These are phyloP conservation scores for Pseudomyrmex concolor DNA, from an alignment of 1,140 invertebrate species.

Conservation along the genomic window DNA sequence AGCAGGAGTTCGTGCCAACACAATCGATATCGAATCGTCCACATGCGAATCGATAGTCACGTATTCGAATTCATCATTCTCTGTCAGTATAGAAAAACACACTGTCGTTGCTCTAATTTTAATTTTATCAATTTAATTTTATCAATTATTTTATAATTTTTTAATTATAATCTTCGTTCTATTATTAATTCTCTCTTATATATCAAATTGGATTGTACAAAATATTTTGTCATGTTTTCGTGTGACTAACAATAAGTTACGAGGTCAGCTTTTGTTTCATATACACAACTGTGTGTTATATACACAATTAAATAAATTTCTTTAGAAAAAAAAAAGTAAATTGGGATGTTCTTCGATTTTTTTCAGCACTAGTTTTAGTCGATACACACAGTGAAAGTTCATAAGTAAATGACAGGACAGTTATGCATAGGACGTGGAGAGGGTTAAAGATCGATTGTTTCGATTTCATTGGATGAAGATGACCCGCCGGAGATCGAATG, in stretches of 20 bases:
- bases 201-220: too few relatives aligned
- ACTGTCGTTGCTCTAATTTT: too few relatives aligned
- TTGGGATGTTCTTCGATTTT: slow-evolving; percentile 4
- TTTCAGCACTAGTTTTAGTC: slow-evolving; percentile 4
- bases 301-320: neutral
- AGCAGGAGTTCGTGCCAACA: slow-evolving; percentile 30
- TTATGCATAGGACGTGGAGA: slow-evolving; percentile 28
- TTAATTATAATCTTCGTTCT: too few relatives aligned
- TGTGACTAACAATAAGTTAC: too few relatives aligned
- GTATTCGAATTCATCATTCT: slow-evolving; percentile 1
- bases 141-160: too few relatives aligned
- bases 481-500: neutral
- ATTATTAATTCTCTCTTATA: too few relatives aligned
- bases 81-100: slow-evolving; percentile 15
- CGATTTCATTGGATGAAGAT: slow-evolving; percentile 19
- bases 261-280: too few relatives aligned
- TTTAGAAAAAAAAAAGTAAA: neutral
- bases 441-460: slow-evolving; percentile 56
- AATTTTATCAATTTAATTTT: too few relatives aligned
- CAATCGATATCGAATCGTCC: neutral
- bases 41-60: slow-evolving; percentile 23
- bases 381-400: slow-evolving; percentile 36
- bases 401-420: neutral
- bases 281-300: neutral
- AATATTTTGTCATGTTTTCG: too few relatives aligned